phyloP scores from a whole-genome alignment of 2,113 vertebrate genomes.

The Pseudolaguvia tuberculata region DNA sequence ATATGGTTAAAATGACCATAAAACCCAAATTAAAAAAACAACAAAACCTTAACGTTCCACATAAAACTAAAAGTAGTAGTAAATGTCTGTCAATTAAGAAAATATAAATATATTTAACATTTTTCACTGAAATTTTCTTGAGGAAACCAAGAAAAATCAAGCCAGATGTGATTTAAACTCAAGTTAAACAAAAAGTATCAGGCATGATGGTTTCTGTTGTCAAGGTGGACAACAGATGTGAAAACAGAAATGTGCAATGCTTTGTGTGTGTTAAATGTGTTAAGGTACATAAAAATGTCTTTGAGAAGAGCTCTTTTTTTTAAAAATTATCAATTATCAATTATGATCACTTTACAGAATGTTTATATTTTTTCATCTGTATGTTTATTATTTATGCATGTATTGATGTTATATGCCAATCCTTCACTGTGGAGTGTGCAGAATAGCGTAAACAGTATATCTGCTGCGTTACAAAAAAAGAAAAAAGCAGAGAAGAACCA shows the following conservation, averaged over 20 bases:
- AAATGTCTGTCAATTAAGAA: background rate
- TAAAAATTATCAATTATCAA: too few species aligned
- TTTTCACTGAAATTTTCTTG: too few species aligned
- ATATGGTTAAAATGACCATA: too few species aligned
- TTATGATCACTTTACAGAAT: too few species aligned
- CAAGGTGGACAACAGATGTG: conserved; percentile 31
- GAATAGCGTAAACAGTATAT: conserved; percentile 65
- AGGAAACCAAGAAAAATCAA: background rate
- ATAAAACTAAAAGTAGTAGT: background rate
- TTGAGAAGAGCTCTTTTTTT: too few species aligned
- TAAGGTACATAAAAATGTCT: background rate
- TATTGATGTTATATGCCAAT: background rate
- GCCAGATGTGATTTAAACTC: conserved; percentile 1
- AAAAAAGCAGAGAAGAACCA: conserved; percentile 64
- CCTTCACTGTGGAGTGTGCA: conserved; percentile 33
- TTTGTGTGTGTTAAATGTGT: background rate
- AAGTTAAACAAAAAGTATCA: conserved; percentile 4
- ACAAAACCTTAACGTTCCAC: background rate
- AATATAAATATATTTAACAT: background rate
- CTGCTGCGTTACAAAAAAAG: conserved; percentile 55
- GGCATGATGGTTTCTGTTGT: conserved; percentile 4
- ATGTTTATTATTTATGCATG: too few species aligned
- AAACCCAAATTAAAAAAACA: background rate
- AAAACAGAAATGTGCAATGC: conserved; percentile 9
- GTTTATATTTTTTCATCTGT: too few species aligned